Evolutionary conservation across 1,140 invertebrate genomes (phyloP).

Genomic region (Achatina immaculata): DNA sequence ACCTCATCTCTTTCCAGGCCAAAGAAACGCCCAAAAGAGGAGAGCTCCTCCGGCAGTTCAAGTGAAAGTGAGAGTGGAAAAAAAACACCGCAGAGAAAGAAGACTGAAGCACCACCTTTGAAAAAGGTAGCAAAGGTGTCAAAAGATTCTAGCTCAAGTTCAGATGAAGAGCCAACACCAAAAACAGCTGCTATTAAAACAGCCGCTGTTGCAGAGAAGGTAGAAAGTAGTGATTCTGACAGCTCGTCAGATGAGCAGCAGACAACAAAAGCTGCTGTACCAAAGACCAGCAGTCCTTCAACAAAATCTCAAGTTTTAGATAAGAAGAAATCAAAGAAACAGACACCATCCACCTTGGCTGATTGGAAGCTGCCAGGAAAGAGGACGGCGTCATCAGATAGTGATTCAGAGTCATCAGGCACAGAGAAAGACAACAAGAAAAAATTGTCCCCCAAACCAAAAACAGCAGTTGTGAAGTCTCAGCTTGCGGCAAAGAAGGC

Average conservation of each 20-base stretch:
- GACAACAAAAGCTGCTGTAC: too few species aligned
- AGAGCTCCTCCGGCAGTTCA: neutral
- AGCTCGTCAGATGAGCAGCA: too few species aligned
- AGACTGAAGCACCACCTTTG: neutral
- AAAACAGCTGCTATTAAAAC: neutral
- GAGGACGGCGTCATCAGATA: constrained; percentile 36
- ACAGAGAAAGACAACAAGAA: constrained; percentile 28
- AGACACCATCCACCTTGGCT: neutral
- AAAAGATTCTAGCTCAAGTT: neutral
- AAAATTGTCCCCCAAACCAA: constrained; percentile 24
- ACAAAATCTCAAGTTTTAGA: too few species aligned
- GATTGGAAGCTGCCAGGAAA: neutral
- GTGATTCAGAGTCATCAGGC: constrained; percentile 45
- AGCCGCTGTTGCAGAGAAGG: neutral
- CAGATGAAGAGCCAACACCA: neutral
- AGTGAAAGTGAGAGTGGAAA: neutral
- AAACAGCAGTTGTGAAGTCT: constrained; percentile 26
- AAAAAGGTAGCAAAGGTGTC: constrained; percentile 2
- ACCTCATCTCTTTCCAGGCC: too few species aligned
- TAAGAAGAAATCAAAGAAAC: neutral
- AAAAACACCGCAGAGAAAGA: neutral
- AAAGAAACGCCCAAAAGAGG: neutral
- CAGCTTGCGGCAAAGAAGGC: constrained; percentile 15
- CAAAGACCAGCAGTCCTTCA: too few species aligned
- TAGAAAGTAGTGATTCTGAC: too few species aligned